A percentile compares a stretch with the other conserved stretches of the same genome.
These are phyloP conservation scores for Capricornis sumatraensis DNA, from an alignment of 2,113 vertebrate genomes.

Conservation along the genomic window DNA sequence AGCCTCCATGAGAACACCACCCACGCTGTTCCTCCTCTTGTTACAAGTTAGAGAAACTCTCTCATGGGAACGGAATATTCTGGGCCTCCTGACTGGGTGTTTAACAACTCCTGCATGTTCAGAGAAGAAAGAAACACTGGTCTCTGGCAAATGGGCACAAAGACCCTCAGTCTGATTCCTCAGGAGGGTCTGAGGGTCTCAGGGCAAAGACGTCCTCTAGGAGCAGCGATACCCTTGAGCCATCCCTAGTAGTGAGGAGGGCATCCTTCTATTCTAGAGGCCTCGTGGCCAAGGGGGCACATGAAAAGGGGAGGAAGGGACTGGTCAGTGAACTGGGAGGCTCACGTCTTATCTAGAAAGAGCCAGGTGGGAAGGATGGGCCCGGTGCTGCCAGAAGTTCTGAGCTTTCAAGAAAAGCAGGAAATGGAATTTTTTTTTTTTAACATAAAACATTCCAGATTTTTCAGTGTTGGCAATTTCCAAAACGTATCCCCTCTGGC, in stretches of 20 bases:
- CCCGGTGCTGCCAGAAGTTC: accelerated
- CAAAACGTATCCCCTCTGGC: not conserved
- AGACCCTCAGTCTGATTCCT: not conserved
- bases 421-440: not conserved
- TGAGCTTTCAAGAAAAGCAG: not conserved
- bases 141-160: not conserved
- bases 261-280: not conserved
- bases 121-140: not conserved
- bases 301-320: accelerated
- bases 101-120: not conserved
- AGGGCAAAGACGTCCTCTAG: not conserved
- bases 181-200: not conserved
- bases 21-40: not conserved
- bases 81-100: not conserved
- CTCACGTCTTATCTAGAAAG: not conserved
- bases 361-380: accelerated
- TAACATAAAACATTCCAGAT: not conserved
- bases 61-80: not conserved
- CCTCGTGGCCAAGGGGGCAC: not conserved
- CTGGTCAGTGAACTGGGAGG: not conserved
- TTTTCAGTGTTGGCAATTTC: not conserved
- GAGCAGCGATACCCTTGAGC: not conserved
- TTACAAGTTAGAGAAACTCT: not conserved
- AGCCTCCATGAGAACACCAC: accelerated
- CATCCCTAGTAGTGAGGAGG: accelerated